These are phyloP conservation scores for Eupithecia subfuscata DNA, from an alignment of 2,888 invertebrate genomes.

Conservation along the genomic window DNA sequence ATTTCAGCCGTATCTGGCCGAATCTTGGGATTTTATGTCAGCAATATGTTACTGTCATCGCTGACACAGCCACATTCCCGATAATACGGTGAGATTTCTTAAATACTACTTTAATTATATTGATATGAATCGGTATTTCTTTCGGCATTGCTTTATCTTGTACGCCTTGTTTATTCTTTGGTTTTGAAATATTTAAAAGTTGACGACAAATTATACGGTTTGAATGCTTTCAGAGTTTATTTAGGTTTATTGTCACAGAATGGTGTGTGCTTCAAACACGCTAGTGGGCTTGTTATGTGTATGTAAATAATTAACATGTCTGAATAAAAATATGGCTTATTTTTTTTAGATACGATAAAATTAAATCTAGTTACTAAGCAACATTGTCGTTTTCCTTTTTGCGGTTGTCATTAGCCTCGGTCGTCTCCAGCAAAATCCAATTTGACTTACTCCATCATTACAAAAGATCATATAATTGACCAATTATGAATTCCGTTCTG, in stretches of 20 bases:
- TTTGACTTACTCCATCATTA: not conserved
- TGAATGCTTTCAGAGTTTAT: not conserved
- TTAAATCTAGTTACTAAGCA: not conserved
- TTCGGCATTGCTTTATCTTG: conserved; percentile 69
- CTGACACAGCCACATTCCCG: conserved; percentile 71
- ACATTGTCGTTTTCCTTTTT: not conserved
- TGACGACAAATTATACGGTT: not conserved
- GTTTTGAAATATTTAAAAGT: conserved; percentile 16
- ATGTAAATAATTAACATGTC: not conserved
- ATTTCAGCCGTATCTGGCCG: conserved; percentile 74
- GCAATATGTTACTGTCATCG: conserved; percentile 77
- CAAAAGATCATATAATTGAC: not conserved
- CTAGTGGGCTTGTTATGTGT: not conserved
- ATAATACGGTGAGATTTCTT: conserved; percentile 75
- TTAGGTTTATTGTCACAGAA: not conserved
- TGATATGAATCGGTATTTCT: conserved; percentile 75
- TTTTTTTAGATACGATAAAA: not conserved
- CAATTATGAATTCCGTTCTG: not conserved
- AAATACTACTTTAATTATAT: conserved; percentile 79
- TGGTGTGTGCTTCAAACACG: not conserved
- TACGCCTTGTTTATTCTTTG: conserved; percentile 42
- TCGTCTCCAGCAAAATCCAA: not conserved
- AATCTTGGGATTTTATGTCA: conserved; percentile 80
- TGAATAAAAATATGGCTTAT: not conserved
- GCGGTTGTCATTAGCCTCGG: not conserved